These are phyloP conservation scores for Brotula barbata DNA, from an alignment of 2,797 vertebrate species.

Conservation along the genomic window DNA sequence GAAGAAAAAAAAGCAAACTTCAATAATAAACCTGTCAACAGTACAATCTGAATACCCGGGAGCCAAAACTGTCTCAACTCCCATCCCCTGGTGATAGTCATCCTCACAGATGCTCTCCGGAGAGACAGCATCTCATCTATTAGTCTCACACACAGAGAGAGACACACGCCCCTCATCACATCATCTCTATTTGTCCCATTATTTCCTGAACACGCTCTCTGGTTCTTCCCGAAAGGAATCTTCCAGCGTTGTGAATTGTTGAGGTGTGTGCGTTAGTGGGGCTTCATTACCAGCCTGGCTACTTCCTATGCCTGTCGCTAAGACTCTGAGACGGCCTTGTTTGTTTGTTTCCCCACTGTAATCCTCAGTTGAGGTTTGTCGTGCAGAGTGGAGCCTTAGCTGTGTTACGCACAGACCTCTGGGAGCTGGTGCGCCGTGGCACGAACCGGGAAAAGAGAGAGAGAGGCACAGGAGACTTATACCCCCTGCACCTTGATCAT, in stretches of 20 bases:
- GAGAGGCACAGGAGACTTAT: conserved; percentile 62
- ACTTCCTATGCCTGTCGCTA: conserved; percentile 34
- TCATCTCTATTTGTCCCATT: conserved; percentile 69
- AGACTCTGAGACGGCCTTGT: conserved; percentile 51
- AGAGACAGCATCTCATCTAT: conserved; percentile 71
- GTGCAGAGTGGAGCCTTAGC: conserved; percentile 48
- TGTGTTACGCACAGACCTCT: conserved; percentile 57
- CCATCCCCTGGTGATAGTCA: conserved; percentile 58
- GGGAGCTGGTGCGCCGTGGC: conserved; percentile 45
- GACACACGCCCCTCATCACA: conserved; percentile 37
- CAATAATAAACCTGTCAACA: conserved; percentile 77
- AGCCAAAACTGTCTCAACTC: conserved; percentile 60
- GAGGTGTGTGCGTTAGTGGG: conserved; percentile 31
- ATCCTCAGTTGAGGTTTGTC: conserved; percentile 61
- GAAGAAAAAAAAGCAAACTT: conserved; percentile 43
- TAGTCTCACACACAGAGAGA: conserved; percentile 38
- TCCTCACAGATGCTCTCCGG: conserved; percentile 64
- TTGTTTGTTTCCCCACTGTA: conserved; percentile 62
- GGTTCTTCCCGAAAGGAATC: conserved; percentile 40
- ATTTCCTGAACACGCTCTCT: conserved; percentile 60
- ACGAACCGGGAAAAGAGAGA: conserved; percentile 45
- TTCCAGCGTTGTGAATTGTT: conserved; percentile 18
- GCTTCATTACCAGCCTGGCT: conserved; percentile 52
- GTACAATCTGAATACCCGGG: conserved; percentile 69
- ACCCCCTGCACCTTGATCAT: conserved; percentile 77